These are phyloP conservation scores for Myxocyprinus asiaticus DNA, from an alignment of 2,113 vertebrate species.

Conservation along the genomic window DNA sequence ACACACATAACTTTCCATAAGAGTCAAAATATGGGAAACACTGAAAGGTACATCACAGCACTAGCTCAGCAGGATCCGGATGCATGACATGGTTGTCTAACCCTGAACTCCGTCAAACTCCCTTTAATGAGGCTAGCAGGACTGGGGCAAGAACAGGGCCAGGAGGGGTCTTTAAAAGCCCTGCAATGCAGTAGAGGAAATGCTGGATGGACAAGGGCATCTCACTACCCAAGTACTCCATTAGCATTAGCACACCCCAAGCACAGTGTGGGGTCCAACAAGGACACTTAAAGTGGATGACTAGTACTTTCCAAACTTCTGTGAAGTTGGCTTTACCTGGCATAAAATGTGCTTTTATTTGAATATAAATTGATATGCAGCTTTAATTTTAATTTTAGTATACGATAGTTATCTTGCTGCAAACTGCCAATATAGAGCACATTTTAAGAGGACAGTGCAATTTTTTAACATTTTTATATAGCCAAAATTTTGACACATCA, in stretches of 20 bases:
- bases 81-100: slow-evolving; percentile 39
- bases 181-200: slow-evolving; percentile 29
- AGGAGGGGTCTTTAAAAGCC: slow-evolving; percentile 16
- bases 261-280: slow-evolving; percentile 45
- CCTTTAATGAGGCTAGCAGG: slow-evolving; percentile 30
- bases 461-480: not conserved
- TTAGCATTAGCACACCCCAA: slow-evolving; percentile 47
- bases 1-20: slow-evolving; percentile 13
- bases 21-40: slow-evolving; percentile 14
- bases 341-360: not conserved
- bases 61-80: slow-evolving; percentile 20
- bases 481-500: slow-evolving; percentile 17
- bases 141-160: slow-evolving; percentile 10
- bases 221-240: slow-evolving; percentile 23
- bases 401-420: too few relatives aligned
- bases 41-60: not conserved
- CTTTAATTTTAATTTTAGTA: too few relatives aligned
- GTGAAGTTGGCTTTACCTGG: too few relatives aligned
- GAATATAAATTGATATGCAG: too few relatives aligned
- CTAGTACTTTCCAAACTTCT: slow-evolving; percentile 23
- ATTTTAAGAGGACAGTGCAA: not conserved
- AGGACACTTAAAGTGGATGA: slow-evolving; percentile 42
- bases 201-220: slow-evolving; percentile 24
- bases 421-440: too few relatives aligned
- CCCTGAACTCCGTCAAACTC: slow-evolving; percentile 35